These are phyloP conservation scores for Heliconius melpomene DNA, from an alignment of 1,140 invertebrate genomes.

Conservation along the genomic window DNA sequence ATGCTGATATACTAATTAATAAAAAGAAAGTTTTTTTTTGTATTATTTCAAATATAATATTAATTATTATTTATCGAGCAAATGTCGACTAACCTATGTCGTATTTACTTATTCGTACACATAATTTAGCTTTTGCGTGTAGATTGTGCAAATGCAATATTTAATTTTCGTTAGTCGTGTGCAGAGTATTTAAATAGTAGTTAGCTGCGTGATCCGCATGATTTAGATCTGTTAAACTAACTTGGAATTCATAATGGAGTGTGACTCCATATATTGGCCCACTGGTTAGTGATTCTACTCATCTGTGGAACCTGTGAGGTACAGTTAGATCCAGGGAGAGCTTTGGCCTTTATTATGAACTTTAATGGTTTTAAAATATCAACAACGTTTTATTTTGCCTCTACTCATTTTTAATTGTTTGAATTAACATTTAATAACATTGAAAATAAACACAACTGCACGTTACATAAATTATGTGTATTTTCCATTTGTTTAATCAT, in stretches of 20 bases:
- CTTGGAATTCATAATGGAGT: neutral
- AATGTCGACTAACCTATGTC: neutral
- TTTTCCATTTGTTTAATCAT: neutral
- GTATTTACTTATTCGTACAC: neutral
- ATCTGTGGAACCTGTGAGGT: neutral
- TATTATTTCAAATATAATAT: neutral
- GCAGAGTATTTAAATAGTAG: neutral
- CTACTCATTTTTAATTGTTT: no score
- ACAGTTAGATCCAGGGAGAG: no score
- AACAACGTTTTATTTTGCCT: no score
- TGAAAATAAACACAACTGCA: neutral
- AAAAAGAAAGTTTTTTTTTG: neutral
- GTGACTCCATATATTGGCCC: neutral
- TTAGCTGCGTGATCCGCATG: conserved; percentile 1
- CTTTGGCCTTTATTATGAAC: no score
- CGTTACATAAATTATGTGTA: neutral
- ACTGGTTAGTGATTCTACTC: neutral
- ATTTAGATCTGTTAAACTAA: conserved; percentile 10
- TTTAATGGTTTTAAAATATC: no score
- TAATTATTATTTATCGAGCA: neutral
- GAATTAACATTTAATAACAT: no score
- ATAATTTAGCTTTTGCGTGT: neutral
- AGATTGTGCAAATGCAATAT: neutral
- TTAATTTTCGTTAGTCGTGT: neutral
- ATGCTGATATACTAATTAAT: neutral